A percentile compares a stretch with the other conserved stretches of the same genome.
phyloP scores from a whole-genome alignment of 2,888 invertebrate genomes.

The Autographa pulchrina region DNA sequence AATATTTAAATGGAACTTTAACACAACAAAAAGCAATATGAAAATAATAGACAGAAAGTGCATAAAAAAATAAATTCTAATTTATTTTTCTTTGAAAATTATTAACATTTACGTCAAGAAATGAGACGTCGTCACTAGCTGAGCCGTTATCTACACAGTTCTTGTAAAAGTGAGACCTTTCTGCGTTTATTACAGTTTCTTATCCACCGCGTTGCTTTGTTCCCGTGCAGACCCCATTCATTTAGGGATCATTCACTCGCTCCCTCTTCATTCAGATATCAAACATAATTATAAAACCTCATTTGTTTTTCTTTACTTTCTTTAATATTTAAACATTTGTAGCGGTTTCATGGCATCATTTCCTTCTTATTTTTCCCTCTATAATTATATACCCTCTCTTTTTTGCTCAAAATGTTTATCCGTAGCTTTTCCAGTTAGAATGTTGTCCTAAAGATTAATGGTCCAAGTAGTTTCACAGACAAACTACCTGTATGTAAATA shows the following conservation, averaged over 20 bases:
- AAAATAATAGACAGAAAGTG: no score
- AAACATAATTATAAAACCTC: constrained; percentile 58
- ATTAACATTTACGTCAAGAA: constrained; percentile 15
- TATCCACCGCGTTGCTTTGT: constrained; percentile 65
- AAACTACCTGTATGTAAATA: neutral
- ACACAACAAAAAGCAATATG: no score
- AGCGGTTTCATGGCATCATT: constrained; percentile 13
- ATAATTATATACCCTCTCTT: neutral
- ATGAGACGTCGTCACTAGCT: constrained; percentile 33
- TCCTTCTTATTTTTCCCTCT: neutral
- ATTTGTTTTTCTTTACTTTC: constrained; percentile 45
- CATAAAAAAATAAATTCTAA: neutral
- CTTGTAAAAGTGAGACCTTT: constrained; percentile 70
- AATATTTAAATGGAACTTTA: no score
- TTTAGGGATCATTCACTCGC: constrained; percentile 60
- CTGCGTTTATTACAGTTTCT: constrained; percentile 73
- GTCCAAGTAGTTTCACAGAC: neutral
- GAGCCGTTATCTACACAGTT: constrained; percentile 65
- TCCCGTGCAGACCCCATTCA: constrained; percentile 65
- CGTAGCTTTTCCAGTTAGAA: neutral
- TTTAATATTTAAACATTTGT: constrained; percentile 34
- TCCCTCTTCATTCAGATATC: constrained; percentile 52
- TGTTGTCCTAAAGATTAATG: neutral
- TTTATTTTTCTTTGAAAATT: constrained; percentile 5
- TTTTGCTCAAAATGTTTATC: neutral